Percentiles rank a stretch among this genome's conserved stretches.
These are phyloP conservation scores for Poecilia gillii DNA, from an alignment of 2,797 vertebrate species.

Conservation along the genomic window DNA sequence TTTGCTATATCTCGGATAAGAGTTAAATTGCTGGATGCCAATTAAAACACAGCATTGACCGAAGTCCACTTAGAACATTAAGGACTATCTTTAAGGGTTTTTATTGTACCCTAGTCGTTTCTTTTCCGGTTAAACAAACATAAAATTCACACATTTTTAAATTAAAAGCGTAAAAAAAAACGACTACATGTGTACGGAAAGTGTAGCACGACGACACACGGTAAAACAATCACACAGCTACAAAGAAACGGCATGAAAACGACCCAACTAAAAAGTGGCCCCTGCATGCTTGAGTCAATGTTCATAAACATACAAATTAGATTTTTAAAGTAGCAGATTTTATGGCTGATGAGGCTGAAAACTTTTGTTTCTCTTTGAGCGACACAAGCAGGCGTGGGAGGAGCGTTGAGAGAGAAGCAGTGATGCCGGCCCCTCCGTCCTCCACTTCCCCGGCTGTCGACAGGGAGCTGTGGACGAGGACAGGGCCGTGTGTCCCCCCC, in stretches of 20 bases:
- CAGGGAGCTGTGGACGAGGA: conserved; percentile 34
- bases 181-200: conserved; percentile 12
- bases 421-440: conserved; percentile 53
- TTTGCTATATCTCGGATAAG: not conserved
- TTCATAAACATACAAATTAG: not conserved
- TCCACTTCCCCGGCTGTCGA: conserved; percentile 46
- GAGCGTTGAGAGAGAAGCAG: conserved; percentile 50
- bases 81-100: not conserved
- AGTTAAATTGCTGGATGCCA: not conserved
- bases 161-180: conserved; percentile 4
- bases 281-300: conserved; percentile 70
- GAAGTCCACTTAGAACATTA: not conserved
- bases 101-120: not conserved
- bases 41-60: not conserved
- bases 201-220: conserved; percentile 30
- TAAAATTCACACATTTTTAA: not conserved
- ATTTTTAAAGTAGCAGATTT: conserved; percentile 19
- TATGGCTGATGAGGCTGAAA: conserved; percentile 3
- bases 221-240: conserved; percentile 31
- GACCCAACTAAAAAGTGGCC: conserved; percentile 6
- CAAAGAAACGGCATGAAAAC: conserved; percentile 19
- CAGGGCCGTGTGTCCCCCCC: conserved; percentile 28
- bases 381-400: conserved; percentile 71
- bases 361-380: conserved; percentile 23
- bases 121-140: not conserved